Base-by-base conservation (phyloP, 2,888 invertebrate genomes). In the Aspidiotus destructor region DNA sequence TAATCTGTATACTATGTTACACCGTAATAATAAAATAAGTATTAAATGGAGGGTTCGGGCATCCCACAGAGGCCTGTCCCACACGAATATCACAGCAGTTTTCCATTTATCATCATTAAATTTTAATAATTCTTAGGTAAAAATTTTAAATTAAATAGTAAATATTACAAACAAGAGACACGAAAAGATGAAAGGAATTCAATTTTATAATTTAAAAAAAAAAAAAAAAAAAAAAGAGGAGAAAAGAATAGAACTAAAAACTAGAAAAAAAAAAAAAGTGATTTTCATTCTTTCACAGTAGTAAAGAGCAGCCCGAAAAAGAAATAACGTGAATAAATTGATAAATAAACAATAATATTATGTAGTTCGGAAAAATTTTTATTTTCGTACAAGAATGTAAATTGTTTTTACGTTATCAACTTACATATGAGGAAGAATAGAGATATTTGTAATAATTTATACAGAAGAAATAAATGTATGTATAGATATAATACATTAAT, bases 31-130 rank as follows among this genome's bases (percentile, higher is more conserved):
- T 54, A 54, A 54, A 54, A 58, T 60, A 67, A 67, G 42, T 67
- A 67, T 60, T 67, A 58, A 67, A 67, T 67, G 58, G 58, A 28
- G 28, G 67, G 57, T 67, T 60, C 57, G 67, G 67, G 67, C 67
- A 48, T 67, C 67, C 67, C 67, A 48, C 48, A 42, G 67, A 67
- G 67, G 67, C 67, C 67, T 67, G 67, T 67, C 67, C 67, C 67
- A 67, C 67, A 67, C 67, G 67, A 67, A 67, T 67, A 67, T 67
- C 67, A 67, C 67, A 67, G 67, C 67, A 67, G 44, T 67, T 67
- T 67, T 60, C 17, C 42, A 40, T 64, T 64, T 54, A 16, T 58
- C 28, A 28, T 58, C 9, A 11, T 28, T 58, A 58, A 58, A 58
- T 58, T 28, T 28, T 58, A 58, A 58, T 9, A 13, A 54, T 17